phyloP scores from a whole-genome alignment of 2,113 vertebrate species.

The Nibea albiflora region DNA sequence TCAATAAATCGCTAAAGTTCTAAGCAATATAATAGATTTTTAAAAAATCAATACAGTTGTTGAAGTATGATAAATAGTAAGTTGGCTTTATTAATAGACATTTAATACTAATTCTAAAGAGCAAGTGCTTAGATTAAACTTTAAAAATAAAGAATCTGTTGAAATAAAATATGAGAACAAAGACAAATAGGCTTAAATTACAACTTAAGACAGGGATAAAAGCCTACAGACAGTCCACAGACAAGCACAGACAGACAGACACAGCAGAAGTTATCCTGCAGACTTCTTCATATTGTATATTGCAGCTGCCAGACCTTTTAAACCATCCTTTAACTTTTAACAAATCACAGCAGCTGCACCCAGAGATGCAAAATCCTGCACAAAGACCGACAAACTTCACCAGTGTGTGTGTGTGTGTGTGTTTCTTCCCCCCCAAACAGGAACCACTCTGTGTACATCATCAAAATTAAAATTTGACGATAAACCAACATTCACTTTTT shows the following conservation, averaged over 20 bases:
- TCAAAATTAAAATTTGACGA: too few species aligned
- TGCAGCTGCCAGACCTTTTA: constrained; percentile 38
- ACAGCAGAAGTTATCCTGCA: neutral
- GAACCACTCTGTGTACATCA: neutral
- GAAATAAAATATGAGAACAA: constrained; percentile 39
- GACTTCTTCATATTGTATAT: constrained; percentile 24
- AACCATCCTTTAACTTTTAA: neutral
- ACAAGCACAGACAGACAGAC: constrained; percentile 9
- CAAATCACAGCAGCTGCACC: neutral
- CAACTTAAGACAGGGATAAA: neutral
- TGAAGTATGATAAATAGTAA: constrained; percentile 15
- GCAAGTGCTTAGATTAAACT: constrained; percentile 40
- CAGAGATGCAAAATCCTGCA: constrained; percentile 34
- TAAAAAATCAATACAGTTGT: neutral
- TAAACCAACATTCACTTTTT: neutral
- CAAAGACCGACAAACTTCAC: neutral
- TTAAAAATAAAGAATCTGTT: constrained; percentile 51
- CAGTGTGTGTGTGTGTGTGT: neutral
- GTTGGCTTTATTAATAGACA: constrained; percentile 67
- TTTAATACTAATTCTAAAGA: constrained; percentile 45
- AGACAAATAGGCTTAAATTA: constrained; percentile 11
- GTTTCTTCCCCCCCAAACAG: neutral
- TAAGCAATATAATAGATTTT: neutral
- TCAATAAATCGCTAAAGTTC: neutral
- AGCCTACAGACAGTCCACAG: neutral